phyloP scores from a whole-genome alignment of 2,113 vertebrate species.

The Orthonyx spaldingii region DNA sequence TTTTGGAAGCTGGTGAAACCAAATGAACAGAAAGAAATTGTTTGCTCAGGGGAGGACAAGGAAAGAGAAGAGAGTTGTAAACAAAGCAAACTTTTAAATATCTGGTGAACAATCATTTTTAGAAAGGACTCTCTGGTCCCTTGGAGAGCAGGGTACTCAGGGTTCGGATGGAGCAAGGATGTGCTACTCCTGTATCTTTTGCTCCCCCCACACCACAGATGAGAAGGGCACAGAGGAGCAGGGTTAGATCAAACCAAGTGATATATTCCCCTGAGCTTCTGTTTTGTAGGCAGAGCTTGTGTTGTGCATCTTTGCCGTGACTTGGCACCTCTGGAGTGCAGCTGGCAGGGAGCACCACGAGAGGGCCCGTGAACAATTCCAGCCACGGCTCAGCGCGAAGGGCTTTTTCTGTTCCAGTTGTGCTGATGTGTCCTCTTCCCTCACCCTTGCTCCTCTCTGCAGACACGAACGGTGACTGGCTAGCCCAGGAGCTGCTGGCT shows the following conservation, averaged over 20 bases:
- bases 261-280: background rate
- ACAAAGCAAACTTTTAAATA: background rate
- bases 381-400: rapidly evolving
- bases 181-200: background rate
- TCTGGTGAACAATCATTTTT: background rate
- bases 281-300: background rate
- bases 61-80: background rate
- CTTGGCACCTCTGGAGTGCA: background rate
- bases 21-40: background rate
- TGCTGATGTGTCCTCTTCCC: background rate
- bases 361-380: background rate
- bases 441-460: background rate
- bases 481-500: background rate
- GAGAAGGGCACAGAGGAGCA: background rate
- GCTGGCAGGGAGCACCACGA: background rate
- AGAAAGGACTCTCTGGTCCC: background rate
- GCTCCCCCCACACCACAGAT: rapidly evolving
- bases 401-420: background rate
- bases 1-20: background rate
- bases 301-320: background rate
- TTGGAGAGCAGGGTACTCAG: background rate
- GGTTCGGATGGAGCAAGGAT: background rate
- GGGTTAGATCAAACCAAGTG: rapidly evolving
- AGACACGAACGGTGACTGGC: background rate
- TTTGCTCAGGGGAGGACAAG: background rate